phyloP scores from a whole-genome alignment of 2,113 vertebrate species.

The Eurystomus gularis region DNA sequence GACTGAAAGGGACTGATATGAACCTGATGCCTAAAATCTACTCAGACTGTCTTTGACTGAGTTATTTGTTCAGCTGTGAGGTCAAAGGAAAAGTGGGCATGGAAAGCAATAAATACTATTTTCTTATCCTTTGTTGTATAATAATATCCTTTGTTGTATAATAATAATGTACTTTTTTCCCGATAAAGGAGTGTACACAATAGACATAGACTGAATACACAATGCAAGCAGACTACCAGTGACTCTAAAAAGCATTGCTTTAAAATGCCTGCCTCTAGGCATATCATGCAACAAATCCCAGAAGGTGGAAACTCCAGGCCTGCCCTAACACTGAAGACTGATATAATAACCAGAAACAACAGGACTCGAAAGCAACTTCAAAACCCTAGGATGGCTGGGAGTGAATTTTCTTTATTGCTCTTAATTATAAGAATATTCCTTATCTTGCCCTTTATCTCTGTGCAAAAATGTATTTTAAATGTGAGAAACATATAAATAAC shows the following conservation, averaged over 20 bases:
- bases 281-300: neutral
- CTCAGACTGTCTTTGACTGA: neutral
- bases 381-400: neutral
- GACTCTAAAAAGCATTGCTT: neutral
- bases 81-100: neutral
- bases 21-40: neutral
- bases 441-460: neutral
- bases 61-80: constrained; percentile 2
- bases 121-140: neutral
- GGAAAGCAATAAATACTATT: neutral
- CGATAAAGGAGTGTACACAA: neutral
- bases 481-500: neutral
- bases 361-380: constrained; percentile 4
- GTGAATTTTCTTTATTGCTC: neutral
- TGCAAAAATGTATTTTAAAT: neutral
- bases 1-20: neutral
- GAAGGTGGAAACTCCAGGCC: constrained; percentile 14
- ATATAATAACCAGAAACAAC: neutral
- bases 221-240: neutral
- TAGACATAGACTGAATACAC: neutral
- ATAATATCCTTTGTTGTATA: neutral
- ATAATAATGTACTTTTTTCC: neutral
- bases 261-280: constrained; percentile 13
- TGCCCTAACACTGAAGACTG: neutral
- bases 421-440: neutral